These are phyloP conservation scores for Karalla daura DNA, from an alignment of 2,797 vertebrate genomes.

Conservation along the genomic window DNA sequence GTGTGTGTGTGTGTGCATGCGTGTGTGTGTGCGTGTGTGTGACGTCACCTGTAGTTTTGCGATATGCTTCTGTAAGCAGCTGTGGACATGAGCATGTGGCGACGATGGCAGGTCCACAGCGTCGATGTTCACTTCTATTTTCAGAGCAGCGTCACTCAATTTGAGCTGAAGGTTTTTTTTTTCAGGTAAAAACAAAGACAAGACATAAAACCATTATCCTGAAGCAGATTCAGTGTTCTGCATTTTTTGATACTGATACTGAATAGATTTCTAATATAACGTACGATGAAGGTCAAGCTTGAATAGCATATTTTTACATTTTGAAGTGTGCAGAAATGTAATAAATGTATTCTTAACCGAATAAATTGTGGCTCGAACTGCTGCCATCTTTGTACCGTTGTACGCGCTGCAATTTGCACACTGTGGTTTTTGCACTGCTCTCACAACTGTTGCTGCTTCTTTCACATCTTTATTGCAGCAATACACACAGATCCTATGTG, in stretches of 20 bases:
- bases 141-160: conserved; percentile 87
- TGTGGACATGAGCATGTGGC: conserved; percentile 82
- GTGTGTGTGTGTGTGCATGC: not conserved
- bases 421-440: too few relatives aligned
- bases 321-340: not conserved
- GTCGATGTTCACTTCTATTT: conserved; percentile 86
- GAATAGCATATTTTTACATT: not conserved
- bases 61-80: conserved; percentile 90
- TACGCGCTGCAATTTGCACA: too few relatives aligned
- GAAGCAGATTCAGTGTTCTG: not conserved
- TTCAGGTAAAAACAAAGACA: conserved; percentile 2
- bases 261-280: not conserved
- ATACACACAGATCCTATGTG: too few relatives aligned
- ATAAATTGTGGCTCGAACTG: too few relatives aligned
- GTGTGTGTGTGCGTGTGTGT: not conserved
- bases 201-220: too few relatives aligned
- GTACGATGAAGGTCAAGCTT: not conserved
- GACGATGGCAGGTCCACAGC: conserved; percentile 80
- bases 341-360: too few relatives aligned
- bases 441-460: too few relatives aligned
- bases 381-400: too few relatives aligned
- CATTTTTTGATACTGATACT: not conserved
- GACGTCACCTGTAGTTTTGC: conserved; percentile 90
- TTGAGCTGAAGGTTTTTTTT: too few relatives aligned
- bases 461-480: too few relatives aligned